A percentile compares a stretch with the other conserved stretches of the same genome.
Evolutionary conservation across 1,140 invertebrate species (phyloP).

Genomic region (Meloidogyne exigua): DNA sequence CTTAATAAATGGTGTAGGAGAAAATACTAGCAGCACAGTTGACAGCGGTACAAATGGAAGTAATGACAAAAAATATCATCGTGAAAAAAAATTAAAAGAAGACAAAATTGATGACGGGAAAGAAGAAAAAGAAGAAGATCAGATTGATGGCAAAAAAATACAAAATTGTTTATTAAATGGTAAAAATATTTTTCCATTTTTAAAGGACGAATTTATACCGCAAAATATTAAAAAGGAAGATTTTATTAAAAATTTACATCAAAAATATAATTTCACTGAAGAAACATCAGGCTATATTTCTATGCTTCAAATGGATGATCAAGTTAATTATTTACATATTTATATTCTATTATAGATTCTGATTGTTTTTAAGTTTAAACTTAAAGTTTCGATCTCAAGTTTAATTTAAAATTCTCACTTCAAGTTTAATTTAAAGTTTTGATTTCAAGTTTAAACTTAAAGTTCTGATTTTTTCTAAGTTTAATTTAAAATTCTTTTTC

Average conservation of each 20-base stretch:
- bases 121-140: conserved; percentile 15
- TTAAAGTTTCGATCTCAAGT: too few species aligned
- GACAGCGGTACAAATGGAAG: neutral
- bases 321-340: neutral
- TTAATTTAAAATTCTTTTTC: too few species aligned
- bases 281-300: neutral
- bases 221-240: neutral
- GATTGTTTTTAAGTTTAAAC: too few species aligned
- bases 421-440: neutral
- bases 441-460: neutral
- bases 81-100: conserved; percentile 5
- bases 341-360: neutral
- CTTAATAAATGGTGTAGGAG: neutral
- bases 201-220: neutral
- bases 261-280: neutral
- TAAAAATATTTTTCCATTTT: neutral
- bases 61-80: neutral
- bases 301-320: neutral
- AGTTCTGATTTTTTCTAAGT: too few species aligned
- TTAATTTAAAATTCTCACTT: too few species aligned
- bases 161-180: neutral
- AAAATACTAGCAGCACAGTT: neutral
- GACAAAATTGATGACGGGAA: conserved; percentile 3
- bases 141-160: conserved; percentile 2
- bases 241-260: neutral